Evolutionary conservation across 1,140 invertebrate genomes (phyloP).

Genomic region (Kradibia gibbosae): DNA sequence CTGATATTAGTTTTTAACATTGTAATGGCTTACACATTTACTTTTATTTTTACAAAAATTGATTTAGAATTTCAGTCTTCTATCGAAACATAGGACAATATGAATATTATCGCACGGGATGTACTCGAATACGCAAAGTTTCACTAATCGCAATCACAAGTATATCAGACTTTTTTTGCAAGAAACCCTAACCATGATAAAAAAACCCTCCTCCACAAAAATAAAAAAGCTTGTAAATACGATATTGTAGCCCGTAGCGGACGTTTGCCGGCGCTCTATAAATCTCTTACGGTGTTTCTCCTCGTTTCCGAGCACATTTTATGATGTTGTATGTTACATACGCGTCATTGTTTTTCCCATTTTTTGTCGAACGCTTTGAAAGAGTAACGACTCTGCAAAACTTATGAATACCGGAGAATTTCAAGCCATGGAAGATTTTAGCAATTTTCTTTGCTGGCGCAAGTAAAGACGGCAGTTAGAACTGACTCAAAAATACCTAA

Average conservation of each 20-base stretch:
- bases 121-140: not conserved
- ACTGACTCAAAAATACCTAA: slow-evolving; percentile 1
- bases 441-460: slow-evolving; percentile 15
- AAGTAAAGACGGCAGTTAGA: not conserved
- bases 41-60: no score
- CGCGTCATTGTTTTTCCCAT: not conserved
- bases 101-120: not conserved
- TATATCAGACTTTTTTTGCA: not conserved
- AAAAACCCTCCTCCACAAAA: no score
- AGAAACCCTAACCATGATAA: no score
- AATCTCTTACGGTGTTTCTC: slow-evolving; percentile 43
- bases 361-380: slow-evolving; percentile 2
- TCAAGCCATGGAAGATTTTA: slow-evolving; percentile 1
- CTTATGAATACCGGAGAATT: slow-evolving; percentile 17
- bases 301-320: slow-evolving; percentile 46
- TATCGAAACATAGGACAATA: no score
- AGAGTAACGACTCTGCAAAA: slow-evolving; percentile 35
- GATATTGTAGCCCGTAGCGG: slow-evolving; percentile 18
- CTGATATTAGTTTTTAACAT: no score
- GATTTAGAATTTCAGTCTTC: no score
- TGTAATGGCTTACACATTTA: no score
- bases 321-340: slow-evolving; percentile 27
- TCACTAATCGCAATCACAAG: slow-evolving; percentile 10
- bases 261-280: slow-evolving; percentile 41
- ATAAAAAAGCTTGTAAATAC: not conserved